Evolutionary conservation across 2,113 vertebrate species (phyloP), one percentile per base, ranked within the genome.

Genomic region (Hiodon tergisus): DNA sequence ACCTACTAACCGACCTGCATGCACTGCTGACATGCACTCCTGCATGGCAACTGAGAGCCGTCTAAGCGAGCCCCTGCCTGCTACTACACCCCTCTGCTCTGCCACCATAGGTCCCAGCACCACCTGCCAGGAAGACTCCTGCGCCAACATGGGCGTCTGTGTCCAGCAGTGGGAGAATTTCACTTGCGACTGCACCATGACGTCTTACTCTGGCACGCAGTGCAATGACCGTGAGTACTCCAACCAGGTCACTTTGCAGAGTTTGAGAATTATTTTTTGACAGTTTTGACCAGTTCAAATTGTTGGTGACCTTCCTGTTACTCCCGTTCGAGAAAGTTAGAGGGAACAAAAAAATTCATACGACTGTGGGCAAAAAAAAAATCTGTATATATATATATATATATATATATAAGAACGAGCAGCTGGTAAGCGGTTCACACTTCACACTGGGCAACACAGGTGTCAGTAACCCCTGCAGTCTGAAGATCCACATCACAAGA

Each of bases 101-200:
- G 74, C 79, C 73, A n/a, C 71, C 17, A 3, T 78, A 98, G 96
- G 96, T 84, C 96, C 96, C 0, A 98, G 95, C 83, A 98, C 95
- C 78, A 97, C 95, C 46, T 98, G 96, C 81, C 96, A 98, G 81
- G 96, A 98, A 86, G 96, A 98, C 85, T 98, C 96, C 2, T 98
- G 96, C 71, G 93, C 93, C 0, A 98, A 98, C 89, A 96, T 96
- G 82, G 96, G 96, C 0, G 93, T 98, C 82, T 98, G 96, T 80
- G 96, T 98, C 83, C 96, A 98, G 81, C 96, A 96, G 5, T 98
- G 96, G 96, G 96, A 98, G 85, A 96, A 96, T 74, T 98, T 95
- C 86, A 96, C 94, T 4, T 98, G 96, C 0, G 96, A 98, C 83
- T 98, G 96, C 76, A 95, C 95, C 77, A 98, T 98, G 96, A 98